These are phyloP conservation scores for Apodemus speciosus DNA, from an alignment of 2,113 vertebrate genomes.

Conservation along the genomic window DNA sequence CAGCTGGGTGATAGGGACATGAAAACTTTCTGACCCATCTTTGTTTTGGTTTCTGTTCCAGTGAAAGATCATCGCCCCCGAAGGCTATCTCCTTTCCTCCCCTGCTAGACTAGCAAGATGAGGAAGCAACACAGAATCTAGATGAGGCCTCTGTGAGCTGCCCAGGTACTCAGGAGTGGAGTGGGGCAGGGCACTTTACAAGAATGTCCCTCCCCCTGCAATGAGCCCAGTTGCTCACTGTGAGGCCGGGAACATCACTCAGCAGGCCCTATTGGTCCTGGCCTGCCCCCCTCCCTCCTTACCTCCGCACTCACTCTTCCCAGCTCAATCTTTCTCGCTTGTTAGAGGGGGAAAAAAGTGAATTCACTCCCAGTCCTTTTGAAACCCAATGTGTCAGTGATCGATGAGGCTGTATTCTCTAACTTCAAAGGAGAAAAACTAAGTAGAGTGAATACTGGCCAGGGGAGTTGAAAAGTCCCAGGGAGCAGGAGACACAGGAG, in stretches of 20 bases:
- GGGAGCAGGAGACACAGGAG: conserved; percentile 83
- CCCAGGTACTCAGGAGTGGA: conserved; percentile 66
- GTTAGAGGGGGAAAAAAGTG: conserved; percentile 70
- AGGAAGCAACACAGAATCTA: conserved; percentile 67
- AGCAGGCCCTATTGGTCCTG: conserved; percentile 70
- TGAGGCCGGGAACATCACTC: conserved; percentile 62
- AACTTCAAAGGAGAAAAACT: conserved; percentile 83
- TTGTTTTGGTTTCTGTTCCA: background rate
- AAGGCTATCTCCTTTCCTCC: background rate
- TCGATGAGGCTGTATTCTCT: conserved; percentile 87
- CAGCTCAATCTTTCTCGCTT: conserved; percentile 80
- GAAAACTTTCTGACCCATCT: background rate
- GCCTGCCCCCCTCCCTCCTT: background rate
- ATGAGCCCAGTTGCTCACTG: background rate
- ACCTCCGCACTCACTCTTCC: conserved; percentile 50
- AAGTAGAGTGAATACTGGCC: conserved; percentile 71
- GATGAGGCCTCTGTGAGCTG: conserved; percentile 72
- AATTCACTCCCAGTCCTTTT: conserved; percentile 81
- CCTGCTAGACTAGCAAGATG: conserved; percentile 38
- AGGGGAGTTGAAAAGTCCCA: conserved; percentile 83
- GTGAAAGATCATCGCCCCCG: background rate
- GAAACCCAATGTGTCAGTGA: conserved; percentile 87
- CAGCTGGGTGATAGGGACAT: background rate
- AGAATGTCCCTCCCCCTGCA: conserved; percentile 59
- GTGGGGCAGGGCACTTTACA: conserved; percentile 33